Conservation (phyloP, 2,888 invertebrate species). For the Eupithecia dodoneata region DNA sequence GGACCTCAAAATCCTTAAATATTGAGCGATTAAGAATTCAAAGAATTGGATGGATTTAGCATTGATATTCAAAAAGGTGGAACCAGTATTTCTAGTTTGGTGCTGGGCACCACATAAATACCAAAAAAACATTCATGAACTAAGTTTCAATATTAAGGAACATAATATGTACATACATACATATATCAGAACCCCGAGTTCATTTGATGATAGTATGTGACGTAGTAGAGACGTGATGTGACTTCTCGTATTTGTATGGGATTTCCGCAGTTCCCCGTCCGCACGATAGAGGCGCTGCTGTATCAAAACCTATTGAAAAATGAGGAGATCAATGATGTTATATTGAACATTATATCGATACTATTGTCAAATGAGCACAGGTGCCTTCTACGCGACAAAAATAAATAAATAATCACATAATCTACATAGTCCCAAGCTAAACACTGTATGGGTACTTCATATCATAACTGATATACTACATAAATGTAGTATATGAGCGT, state of each 20-base stretch:
- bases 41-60: not conserved
- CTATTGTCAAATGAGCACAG: not conserved
- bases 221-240: no score
- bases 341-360: no score
- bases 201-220: no score
- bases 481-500: not conserved
- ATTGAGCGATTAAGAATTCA: not conserved
- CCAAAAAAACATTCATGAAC: not conserved
- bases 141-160: not conserved
- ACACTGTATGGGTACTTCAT: not conserved
- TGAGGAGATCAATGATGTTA: no score
- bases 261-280: no score
- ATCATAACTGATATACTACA: not conserved
- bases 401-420: not conserved
- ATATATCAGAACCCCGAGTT: no score
- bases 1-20: not conserved
- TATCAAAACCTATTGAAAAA: no score
- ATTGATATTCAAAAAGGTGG: not conserved
- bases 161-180: no score
- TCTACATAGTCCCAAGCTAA: not conserved
- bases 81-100: constrained; percentile 3
- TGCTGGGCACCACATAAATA: not conserved
- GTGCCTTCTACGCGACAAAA: not conserved
- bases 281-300: no score
- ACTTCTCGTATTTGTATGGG: no score